Evolutionary conservation across 1,140 invertebrate genomes (phyloP), one percentile per base, ranked within the genome.

Genomic region (Ceratina australensis): DNA sequence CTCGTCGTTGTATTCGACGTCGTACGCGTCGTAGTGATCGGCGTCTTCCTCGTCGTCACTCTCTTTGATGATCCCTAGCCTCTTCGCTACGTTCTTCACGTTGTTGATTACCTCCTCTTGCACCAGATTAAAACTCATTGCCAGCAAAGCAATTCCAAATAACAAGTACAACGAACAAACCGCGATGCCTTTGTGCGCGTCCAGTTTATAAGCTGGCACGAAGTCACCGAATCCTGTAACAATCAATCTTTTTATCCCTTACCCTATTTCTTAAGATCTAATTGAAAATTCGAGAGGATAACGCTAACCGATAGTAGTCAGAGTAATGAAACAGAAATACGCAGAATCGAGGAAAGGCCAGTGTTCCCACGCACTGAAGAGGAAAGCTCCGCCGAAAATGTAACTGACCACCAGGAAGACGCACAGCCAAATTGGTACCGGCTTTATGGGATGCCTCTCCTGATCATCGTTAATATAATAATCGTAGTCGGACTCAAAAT

Each of bases 71-170:
- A 98, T 97, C 26, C 97, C 97, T 28, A 98, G 91, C 54, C 95
- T 94, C 80, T 95, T 96, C 10, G 96, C 97, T 13, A 98, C 94
- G 54, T 94, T 94, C 87, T 97, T 97, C 0, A 98, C 96, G 85
- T 96, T 96, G 64, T 95, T 96, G 80, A 97, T 97, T 5, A 98
- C 97, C 90, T 98, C 96, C 88, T 98, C 97, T 91, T 98, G 97
- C 24, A 99, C 98, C 80, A 99, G 93, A 93, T 99, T 99, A 92
- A 99, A 99, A 87, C 97, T 98, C 99, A 99, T 99, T 24, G 98
- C 98, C 67, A 99, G 92, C 42, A 99, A 93, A 0, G 98, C 98
- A 90, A 99, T 99, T 10, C 98, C 98, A 90, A 99, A 98, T 16
- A 99, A 93, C 72, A 99, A 93, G 93, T 99, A 99, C 60, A 99